Evolutionary conservation across 1,140 invertebrate genomes (phyloP).

Genomic region (Callitettix versicolor): DNA sequence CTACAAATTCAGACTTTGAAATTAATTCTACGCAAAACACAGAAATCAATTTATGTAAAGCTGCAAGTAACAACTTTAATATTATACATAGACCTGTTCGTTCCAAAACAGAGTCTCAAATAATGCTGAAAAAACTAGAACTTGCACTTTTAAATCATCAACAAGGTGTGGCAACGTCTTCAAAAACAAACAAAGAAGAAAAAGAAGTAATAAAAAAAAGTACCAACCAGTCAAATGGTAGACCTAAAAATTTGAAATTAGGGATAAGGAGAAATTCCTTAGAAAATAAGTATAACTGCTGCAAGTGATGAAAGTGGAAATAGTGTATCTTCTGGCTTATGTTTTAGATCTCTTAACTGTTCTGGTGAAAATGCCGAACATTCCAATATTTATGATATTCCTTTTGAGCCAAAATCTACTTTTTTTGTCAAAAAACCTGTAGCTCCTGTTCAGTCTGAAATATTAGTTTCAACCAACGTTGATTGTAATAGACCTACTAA

Average conservation of each 20-base stretch:
- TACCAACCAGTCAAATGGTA: no score
- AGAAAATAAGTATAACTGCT: background rate
- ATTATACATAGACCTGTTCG: constrained; percentile 6
- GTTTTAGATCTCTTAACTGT: constrained; percentile 5
- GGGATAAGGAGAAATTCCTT: background rate
- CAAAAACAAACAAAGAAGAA: constrained; percentile 10
- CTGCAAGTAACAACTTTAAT: background rate
- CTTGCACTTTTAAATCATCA: constrained; percentile 9
- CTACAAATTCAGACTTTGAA: background rate
- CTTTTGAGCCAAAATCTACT: constrained; percentile 4
- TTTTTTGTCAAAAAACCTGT: background rate
- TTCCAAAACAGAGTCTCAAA: constrained; percentile 26
- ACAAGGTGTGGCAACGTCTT: background rate
- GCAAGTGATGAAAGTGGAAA: background rate
- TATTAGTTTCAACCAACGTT: no score
- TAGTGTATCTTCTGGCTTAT: background rate
- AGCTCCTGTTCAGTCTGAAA: no score
- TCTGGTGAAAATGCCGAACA: background rate
- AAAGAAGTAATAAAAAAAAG: background rate
- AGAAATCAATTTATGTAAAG: background rate
- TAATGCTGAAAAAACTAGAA: constrained; percentile 26
- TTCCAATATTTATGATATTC: constrained; percentile 10
- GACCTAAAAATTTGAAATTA: background rate
- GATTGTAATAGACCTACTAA: no score
- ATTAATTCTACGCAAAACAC: constrained; percentile 3